phyloP scores from a whole-genome alignment of 1,140 invertebrate genomes.

The Heliconius hewitsoni region DNA sequence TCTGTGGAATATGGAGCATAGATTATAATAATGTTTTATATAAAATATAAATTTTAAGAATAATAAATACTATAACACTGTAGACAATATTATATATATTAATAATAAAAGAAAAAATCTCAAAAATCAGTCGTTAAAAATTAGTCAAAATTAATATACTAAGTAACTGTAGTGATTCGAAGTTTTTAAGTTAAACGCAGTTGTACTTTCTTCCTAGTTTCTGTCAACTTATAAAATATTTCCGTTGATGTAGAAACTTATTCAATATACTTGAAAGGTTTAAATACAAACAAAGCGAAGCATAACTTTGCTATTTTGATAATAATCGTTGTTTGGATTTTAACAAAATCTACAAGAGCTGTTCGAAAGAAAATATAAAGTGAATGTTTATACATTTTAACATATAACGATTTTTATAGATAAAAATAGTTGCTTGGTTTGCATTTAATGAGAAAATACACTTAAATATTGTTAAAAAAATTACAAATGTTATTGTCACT shows the following conservation, averaged over 20 bases:
- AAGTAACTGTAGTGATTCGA: neutral
- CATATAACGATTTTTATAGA: too few species aligned
- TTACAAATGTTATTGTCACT: too few species aligned
- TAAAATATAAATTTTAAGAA: too few species aligned
- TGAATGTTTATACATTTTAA: too few species aligned
- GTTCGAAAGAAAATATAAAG: neutral
- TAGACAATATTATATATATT: neutral
- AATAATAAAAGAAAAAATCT: neutral
- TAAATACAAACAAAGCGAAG: conserved; percentile 9
- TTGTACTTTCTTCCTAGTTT: neutral
- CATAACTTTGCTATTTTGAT: conserved; percentile 3
- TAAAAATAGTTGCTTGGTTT: too few species aligned
- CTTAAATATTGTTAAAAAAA: too few species aligned
- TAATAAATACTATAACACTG: too few species aligned
- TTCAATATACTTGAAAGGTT: conserved; percentile 13
- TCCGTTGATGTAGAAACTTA: conserved; percentile 8
- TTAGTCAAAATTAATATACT: neutral
- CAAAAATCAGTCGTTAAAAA: neutral
- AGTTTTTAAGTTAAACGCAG: conserved; percentile 6
- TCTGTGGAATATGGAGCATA: too few species aligned
- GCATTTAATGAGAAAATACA: too few species aligned
- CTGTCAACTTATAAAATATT: conserved; percentile 14
- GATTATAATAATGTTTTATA: too few species aligned
- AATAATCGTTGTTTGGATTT: neutral
- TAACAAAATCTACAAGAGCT: conserved; percentile 10